These are phyloP conservation scores for Cephonodes hylas DNA, from an alignment of 2,888 invertebrate genomes.

Conservation along the genomic window DNA sequence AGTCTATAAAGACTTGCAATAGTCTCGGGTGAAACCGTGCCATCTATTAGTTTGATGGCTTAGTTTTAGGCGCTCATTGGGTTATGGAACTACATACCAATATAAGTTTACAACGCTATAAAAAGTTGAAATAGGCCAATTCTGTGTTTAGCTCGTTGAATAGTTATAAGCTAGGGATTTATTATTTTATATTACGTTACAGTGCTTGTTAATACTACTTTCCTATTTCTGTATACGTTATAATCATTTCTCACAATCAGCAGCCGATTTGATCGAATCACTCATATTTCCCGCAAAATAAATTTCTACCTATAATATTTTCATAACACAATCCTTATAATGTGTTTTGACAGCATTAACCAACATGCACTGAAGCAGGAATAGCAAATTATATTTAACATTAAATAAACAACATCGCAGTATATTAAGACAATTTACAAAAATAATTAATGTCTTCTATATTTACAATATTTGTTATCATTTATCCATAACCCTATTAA, in stretches of 20 bases:
- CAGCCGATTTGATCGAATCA: background rate
- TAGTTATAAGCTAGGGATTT: slow-evolving; percentile 37
- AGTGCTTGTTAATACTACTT: slow-evolving; percentile 13
- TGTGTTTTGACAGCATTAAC: too few relatives aligned
- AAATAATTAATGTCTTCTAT: too few relatives aligned
- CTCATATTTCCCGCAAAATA: too few relatives aligned
- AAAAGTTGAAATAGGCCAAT: slow-evolving; percentile 46
- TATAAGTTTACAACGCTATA: slow-evolving; percentile 54
- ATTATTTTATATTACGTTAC: slow-evolving; percentile 24
- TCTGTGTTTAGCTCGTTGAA: slow-evolving; percentile 30
- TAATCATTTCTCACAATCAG: background rate
- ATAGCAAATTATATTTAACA: too few relatives aligned
- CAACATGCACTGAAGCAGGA: too few relatives aligned
- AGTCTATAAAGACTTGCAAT: background rate
- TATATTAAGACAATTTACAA: too few relatives aligned
- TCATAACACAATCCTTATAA: too few relatives aligned
- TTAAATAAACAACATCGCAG: too few relatives aligned
- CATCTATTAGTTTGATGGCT: slow-evolving; percentile 42
- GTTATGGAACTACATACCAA: slow-evolving; percentile 45
- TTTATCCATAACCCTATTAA: too few relatives aligned
- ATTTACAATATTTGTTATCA: too few relatives aligned
- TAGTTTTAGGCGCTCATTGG: slow-evolving; percentile 50
- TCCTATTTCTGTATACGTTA: background rate
- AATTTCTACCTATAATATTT: too few relatives aligned
- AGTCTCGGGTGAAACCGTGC: background rate